phyloP scores from a whole-genome alignment of 2,888 invertebrate species.

The Dioctria rufipes region DNA sequence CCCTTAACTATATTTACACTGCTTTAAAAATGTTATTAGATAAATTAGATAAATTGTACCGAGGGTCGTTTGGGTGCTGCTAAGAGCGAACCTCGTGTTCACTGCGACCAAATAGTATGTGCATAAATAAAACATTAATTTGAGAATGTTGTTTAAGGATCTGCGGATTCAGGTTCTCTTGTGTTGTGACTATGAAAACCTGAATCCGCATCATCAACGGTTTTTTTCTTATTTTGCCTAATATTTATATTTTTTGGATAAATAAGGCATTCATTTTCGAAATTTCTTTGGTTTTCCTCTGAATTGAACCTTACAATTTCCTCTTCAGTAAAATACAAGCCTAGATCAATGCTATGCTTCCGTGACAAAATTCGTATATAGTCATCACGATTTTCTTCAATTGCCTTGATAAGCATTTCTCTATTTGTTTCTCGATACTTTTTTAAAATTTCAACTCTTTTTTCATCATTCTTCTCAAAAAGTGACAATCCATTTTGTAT shows the following conservation, averaged over 20 bases:
- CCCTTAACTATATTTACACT: neutral
- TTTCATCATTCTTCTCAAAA: neutral
- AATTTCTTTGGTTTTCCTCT: neutral
- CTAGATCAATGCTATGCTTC: conserved; percentile 39
- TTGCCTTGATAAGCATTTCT: conserved; percentile 12
- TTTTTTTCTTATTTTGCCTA: conserved; percentile 26
- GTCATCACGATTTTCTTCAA: conserved; percentile 41
- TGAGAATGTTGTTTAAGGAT: neutral
- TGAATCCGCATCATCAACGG: conserved; percentile 55
- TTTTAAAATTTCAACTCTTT: neutral
- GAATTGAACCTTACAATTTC: conserved; percentile 12
- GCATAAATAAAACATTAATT: no score
- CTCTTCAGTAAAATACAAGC: conserved; percentile 12
- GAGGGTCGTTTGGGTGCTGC: no score
- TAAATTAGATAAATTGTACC: no score
- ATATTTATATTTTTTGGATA: conserved; percentile 34
- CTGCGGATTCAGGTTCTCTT: neutral
- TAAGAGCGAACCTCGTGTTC: no score
- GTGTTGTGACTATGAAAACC: conserved; percentile 56
- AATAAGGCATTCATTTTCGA: conserved; percentile 18
- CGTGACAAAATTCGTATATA: conserved; percentile 43
- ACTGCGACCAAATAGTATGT: no score
- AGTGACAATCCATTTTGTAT: neutral
- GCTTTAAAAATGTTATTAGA: no score
- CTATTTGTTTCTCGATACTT: conserved; percentile 22